Conservation (phyloP, 2,888 invertebrate species). For the Chrysolina americana region DNA sequence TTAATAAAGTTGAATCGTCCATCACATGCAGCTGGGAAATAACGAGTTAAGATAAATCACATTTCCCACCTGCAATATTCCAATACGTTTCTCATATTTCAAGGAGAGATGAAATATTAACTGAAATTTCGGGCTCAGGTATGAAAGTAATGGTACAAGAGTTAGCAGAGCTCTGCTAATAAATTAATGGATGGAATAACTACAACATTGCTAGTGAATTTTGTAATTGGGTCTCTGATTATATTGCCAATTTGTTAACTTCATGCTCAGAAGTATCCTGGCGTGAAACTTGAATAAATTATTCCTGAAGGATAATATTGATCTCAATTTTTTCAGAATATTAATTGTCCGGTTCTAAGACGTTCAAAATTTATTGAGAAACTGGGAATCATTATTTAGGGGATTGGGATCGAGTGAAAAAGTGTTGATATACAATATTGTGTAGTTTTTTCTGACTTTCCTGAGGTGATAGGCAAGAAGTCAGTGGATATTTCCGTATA, state of each 20-base stretch:
- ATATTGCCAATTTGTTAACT: conserved; percentile 32
- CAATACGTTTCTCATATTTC: conserved; percentile 22
- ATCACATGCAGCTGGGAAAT: background rate
- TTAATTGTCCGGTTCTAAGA: no score
- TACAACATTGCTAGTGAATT: conserved; percentile 32
- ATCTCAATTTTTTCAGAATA: no score
- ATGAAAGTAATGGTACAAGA: conserved; percentile 32
- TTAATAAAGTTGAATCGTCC: background rate
- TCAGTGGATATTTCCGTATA: no score
- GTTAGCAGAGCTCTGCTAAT: conserved; percentile 24
- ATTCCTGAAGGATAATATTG: no score
- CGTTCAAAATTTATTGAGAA: no score
- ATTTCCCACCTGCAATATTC: background rate
- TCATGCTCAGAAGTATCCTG: conserved; percentile 2
- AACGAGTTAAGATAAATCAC: background rate
- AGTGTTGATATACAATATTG: no score
- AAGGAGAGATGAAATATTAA: conserved; percentile 24
- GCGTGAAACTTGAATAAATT: background rate
- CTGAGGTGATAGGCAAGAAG: no score
- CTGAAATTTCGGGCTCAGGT: conserved; percentile 33
- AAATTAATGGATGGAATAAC: conserved; percentile 33
- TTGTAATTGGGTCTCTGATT: conserved; percentile 20
- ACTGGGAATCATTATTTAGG: no score
- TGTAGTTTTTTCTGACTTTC: no score
- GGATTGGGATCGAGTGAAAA: no score